Evolutionary conservation across 1,140 invertebrate species (phyloP).

Genomic region (Vollenhovia emeryi): DNA sequence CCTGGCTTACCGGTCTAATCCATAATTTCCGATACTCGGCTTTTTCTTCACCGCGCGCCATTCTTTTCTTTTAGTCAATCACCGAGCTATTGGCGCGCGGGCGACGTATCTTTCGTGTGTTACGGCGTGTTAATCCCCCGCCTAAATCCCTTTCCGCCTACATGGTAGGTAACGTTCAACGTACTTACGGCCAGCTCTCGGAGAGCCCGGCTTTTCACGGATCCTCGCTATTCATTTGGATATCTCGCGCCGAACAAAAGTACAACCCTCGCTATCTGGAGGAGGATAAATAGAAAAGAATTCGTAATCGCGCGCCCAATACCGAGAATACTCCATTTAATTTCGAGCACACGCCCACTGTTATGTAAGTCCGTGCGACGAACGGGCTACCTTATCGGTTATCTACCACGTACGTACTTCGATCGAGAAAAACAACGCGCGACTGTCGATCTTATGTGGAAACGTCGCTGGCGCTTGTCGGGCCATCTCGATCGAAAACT

Average conservation of each 20-base stretch:
- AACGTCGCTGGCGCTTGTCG: background rate
- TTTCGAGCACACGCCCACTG: conserved; percentile 66
- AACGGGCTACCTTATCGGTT: conserved; percentile 71
- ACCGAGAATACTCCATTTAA: conserved; percentile 56
- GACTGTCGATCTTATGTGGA: conserved; percentile 66
- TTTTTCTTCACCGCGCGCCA: background rate
- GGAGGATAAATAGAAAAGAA: conserved; percentile 16
- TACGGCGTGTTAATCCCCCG: background rate
- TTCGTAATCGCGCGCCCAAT: background rate
- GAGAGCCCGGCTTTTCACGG: background rate
- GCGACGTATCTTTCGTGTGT: background rate
- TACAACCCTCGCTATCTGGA: background rate
- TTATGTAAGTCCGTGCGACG: conserved; percentile 61
- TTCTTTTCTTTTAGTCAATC: background rate
- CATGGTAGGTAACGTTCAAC: background rate
- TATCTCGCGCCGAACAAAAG: background rate
- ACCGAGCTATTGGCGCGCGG: background rate
- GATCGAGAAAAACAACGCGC: conserved; percentile 68
- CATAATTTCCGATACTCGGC: background rate
- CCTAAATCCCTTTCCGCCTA: background rate
- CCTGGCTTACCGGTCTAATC: too few species aligned
- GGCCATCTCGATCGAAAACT: conserved; percentile 8
- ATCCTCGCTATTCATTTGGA: background rate
- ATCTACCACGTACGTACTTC: conserved; percentile 73
- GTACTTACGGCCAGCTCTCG: background rate